These are phyloP conservation scores for Montipora capricornis DNA, from an alignment of 64 coral and sea anemone species.

Conservation along the genomic window DNA sequence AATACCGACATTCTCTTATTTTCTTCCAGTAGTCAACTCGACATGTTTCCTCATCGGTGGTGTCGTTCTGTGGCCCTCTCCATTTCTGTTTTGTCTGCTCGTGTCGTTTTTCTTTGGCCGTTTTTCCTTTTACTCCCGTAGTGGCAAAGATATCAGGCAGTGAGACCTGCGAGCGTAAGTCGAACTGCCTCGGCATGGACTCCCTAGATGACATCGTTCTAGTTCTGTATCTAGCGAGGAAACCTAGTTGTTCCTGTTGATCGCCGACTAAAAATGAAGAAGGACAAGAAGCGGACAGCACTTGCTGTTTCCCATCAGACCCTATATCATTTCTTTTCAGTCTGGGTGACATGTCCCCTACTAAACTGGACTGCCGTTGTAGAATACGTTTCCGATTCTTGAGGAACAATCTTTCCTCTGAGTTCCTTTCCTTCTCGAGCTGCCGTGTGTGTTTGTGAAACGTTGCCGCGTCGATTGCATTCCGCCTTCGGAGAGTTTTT, in stretches of 20 bases:
- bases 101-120: neutral
- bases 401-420: constrained; percentile 14
- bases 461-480: neutral
- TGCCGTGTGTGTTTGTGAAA: neutral
- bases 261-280: neutral
- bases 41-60: neutral
- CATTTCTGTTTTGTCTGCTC: neutral
- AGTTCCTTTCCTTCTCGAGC: neutral
- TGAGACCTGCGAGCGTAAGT: neutral
- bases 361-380: neutral
- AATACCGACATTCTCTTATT: constrained; percentile 1
- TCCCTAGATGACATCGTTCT: neutral
- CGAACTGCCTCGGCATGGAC: neutral
- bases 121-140: neutral
- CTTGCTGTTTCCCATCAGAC: neutral
- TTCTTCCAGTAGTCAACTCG: neutral
- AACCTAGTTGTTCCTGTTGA: neutral
- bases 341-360: neutral
- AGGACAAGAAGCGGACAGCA: neutral
- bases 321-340: neutral
- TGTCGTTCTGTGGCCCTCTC: neutral
- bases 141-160: constrained; percentile 20
- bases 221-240: neutral
- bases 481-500: neutral
- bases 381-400: constrained; percentile 9